phyloP scores from a whole-genome alignment of 1,140 invertebrate species.

The Bombus affinis region DNA sequence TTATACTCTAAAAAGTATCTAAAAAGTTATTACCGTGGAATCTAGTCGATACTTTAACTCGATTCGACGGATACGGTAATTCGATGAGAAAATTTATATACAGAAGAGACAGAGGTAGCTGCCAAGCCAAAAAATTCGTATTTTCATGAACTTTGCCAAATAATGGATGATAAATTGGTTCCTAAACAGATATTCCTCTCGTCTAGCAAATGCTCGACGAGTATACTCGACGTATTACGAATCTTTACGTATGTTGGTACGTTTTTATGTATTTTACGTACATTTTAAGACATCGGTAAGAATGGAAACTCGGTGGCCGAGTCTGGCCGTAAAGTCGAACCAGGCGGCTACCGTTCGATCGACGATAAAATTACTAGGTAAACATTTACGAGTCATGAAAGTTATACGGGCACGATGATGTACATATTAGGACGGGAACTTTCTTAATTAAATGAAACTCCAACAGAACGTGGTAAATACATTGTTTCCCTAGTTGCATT shows the following conservation, averaged over 20 bases:
- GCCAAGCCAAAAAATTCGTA: no score
- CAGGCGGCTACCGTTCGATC: not conserved
- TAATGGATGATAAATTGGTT: no score
- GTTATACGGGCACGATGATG: conserved; percentile 24
- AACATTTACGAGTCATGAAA: conserved; percentile 22
- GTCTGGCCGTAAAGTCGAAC: not conserved
- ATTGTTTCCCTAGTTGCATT: conserved; percentile 12
- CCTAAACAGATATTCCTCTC: no score
- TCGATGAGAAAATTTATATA: not conserved
- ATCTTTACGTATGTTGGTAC: no score
- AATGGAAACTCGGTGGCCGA: not conserved
- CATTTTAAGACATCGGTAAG: not conserved
- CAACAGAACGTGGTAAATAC: conserved; percentile 10
- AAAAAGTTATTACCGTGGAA: not conserved
- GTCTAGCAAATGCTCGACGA: no score
- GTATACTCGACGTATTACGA: no score
- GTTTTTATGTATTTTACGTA: no score
- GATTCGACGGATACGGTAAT: not conserved
- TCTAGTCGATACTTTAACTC: not conserved
- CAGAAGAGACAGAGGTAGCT: no score
- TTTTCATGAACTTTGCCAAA: no score
- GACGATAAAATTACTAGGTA: not conserved
- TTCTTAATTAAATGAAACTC: conserved; percentile 48
- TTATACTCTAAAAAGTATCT: not conserved
- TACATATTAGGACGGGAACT: conserved; percentile 9